phyloP scores from a whole-genome alignment of 2,113 vertebrate genomes.

The Tachycineta bicolor region DNA sequence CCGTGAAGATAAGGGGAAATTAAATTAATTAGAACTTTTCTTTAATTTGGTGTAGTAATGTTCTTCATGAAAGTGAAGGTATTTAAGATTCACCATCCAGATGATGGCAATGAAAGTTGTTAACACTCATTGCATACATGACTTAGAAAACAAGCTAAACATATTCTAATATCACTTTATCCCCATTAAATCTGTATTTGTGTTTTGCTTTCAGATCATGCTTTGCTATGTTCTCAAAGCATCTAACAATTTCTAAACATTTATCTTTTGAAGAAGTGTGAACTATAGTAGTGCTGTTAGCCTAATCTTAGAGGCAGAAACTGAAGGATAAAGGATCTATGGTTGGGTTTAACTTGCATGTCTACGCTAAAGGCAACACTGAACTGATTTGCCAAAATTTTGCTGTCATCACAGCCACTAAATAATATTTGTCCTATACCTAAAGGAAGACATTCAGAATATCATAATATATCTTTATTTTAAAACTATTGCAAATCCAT shows the following conservation, averaged over 20 bases:
- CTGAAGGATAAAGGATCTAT: background rate
- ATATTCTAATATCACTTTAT: background rate
- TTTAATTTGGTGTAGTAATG: background rate
- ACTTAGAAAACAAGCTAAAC: background rate
- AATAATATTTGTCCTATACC: background rate
- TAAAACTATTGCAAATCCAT: background rate
- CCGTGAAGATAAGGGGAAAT: background rate
- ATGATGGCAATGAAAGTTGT: background rate
- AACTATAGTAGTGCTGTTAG: background rate
- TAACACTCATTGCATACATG: rapidly evolving
- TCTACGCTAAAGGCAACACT: background rate
- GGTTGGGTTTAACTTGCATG: background rate
- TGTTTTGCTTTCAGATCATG: background rate
- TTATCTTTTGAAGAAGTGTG: background rate
- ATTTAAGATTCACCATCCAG: background rate
- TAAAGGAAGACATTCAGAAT: background rate
- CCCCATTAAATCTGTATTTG: background rate
- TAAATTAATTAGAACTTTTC: background rate
- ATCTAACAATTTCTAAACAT: background rate
- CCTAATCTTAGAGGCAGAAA: background rate
- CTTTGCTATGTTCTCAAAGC: background rate
- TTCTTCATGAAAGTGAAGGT: background rate
- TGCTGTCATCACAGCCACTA: background rate
- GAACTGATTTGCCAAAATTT: background rate
- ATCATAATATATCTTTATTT: background rate